Evolutionary conservation across 2,113 vertebrate genomes (phyloP).

Genomic region (Tretioscincus oriximinensis): DNA sequence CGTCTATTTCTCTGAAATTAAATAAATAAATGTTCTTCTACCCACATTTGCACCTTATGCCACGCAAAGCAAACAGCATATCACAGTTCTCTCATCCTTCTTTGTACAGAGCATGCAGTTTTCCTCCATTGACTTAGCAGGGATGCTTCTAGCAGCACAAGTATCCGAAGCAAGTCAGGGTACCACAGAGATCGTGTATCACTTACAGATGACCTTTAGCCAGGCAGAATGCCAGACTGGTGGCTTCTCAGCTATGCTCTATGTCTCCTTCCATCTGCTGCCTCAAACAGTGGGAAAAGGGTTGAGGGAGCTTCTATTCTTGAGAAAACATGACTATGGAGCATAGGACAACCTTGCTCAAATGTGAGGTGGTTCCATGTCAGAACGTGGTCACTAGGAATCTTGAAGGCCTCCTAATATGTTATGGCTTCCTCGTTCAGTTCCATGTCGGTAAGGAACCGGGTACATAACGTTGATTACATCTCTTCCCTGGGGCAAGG

Average conservation of each 20-base stretch:
- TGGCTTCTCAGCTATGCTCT: neutral
- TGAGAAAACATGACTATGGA: neutral
- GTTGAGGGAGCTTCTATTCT: neutral
- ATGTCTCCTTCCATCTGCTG: neutral
- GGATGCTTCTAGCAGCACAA: neutral
- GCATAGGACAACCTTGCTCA: neutral
- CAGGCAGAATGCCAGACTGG: neutral
- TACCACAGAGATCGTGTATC: neutral
- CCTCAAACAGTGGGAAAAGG: neutral
- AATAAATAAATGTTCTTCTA: no score
- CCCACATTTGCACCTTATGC: neutral
- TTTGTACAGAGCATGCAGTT: neutral
- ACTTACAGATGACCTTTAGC: constrained; percentile 21
- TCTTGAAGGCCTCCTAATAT: no score
- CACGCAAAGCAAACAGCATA: neutral
- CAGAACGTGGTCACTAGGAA: no score
- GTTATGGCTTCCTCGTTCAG: no score
- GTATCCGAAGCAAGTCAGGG: neutral
- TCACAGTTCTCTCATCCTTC: neutral
- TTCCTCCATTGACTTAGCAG: no score
- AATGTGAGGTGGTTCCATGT: neutral
- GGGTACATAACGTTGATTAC: no score
- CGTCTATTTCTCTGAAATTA: no score
- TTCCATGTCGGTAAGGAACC: no score
- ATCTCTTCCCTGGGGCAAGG: no score